phyloP scores from a whole-genome alignment of 2,888 invertebrate species.

The Aphodius granarius region DNA sequence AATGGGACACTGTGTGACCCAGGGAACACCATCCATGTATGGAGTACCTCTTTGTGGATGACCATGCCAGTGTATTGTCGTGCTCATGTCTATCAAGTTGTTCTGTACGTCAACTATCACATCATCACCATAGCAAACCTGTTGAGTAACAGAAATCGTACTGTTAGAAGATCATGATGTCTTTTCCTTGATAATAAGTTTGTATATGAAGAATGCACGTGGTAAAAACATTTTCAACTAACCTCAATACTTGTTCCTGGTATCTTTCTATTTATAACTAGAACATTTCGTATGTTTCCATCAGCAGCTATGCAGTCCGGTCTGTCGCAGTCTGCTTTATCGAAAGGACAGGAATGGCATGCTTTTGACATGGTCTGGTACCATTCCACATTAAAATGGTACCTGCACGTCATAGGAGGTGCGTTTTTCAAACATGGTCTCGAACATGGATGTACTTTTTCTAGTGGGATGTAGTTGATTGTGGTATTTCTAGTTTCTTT shows the following conservation, averaged over 20 bases:
- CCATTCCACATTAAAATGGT: slow-evolving; percentile 76
- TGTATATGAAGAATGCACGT: background rate
- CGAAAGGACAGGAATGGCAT: slow-evolving; percentile 80
- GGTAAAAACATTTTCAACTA: slow-evolving; percentile 23
- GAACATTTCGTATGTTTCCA: slow-evolving; percentile 73
- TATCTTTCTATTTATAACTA: slow-evolving; percentile 82
- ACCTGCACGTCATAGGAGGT: slow-evolving; percentile 69
- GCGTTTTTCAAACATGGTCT: slow-evolving; percentile 64
- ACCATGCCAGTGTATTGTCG: slow-evolving; percentile 92
- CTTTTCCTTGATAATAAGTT: too few relatives aligned
- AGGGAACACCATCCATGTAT: slow-evolving; percentile 89
- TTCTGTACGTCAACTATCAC: slow-evolving; percentile 84
- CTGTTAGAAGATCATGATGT: background rate
- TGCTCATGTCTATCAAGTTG: slow-evolving; percentile 75
- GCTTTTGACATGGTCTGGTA: slow-evolving; percentile 88
- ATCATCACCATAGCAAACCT: slow-evolving; percentile 86
- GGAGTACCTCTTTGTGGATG: slow-evolving; percentile 77
- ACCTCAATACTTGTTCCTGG: slow-evolving; percentile 87
- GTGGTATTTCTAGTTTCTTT: slow-evolving; percentile 8
- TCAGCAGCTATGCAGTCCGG: slow-evolving; percentile 84
- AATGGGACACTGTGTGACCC: slow-evolving; percentile 84
- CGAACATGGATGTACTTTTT: slow-evolving; percentile 59
- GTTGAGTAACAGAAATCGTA: background rate
- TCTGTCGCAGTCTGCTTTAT: slow-evolving; percentile 72
- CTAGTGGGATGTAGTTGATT: slow-evolving; percentile 45